These are phyloP conservation scores for Drosophila tripunctata DNA, from an alignment of 2,888 invertebrate species.

Conservation along the genomic window DNA sequence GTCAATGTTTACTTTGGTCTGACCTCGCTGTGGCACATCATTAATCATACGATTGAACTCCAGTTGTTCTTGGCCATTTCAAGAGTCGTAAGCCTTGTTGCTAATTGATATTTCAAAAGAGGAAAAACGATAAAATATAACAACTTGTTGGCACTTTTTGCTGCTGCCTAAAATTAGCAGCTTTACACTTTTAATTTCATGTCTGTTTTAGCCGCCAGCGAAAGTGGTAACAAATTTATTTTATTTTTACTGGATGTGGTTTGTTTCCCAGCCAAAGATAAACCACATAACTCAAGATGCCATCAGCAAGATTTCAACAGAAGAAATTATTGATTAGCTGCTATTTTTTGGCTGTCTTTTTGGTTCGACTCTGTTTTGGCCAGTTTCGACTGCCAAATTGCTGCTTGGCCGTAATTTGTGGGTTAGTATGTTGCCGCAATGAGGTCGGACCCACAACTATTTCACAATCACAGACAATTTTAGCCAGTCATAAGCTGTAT, in stretches of 20 bases:
- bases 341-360: slow-evolving; percentile 3
- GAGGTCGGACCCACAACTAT: slow-evolving; percentile 24
- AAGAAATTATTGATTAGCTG: slow-evolving; percentile 66
- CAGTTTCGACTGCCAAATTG: slow-evolving; percentile 39
- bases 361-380: slow-evolving; percentile 6
- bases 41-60: slow-evolving; percentile 49
- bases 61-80: slow-evolving; percentile 33
- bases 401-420: slow-evolving; percentile 33
- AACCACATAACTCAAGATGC: slow-evolving; percentile 7
- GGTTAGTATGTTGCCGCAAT: slow-evolving; percentile 52
- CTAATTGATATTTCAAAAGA: slow-evolving; percentile 67
- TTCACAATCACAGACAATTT: slow-evolving; percentile 19
- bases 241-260: background rate
- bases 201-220: slow-evolving; percentile 55
- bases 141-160: slow-evolving; percentile 18
- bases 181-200: slow-evolving; percentile 74
- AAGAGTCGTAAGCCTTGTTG: slow-evolving; percentile 5
- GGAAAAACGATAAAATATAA: too few species aligned
- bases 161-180: slow-evolving; percentile 50
- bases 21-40: slow-evolving; percentile 45
- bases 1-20: slow-evolving; percentile 57
- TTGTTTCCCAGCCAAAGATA: slow-evolving; percentile 13
- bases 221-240: slow-evolving; percentile 54
- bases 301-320: slow-evolving; percentile 45
- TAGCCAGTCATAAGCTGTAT: slow-evolving; percentile 35